phyloP scores from a whole-genome alignment of 2,797 vertebrate species.

The Sphenopsis melanotis region DNA sequence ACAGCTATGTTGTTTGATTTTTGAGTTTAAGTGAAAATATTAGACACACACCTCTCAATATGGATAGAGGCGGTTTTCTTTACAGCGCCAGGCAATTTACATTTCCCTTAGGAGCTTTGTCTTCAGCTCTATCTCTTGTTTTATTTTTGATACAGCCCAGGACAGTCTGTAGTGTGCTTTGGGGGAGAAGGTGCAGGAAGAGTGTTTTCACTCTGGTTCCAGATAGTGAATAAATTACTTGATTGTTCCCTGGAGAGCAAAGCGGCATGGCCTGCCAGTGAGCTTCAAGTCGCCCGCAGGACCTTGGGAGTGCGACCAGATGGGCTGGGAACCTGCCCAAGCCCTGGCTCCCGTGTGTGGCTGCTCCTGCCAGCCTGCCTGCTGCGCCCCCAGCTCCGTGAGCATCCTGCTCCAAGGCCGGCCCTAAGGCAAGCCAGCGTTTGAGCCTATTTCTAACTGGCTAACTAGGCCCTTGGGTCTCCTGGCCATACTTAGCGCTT shows the following conservation, averaged over 20 bases:
- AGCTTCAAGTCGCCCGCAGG: background rate
- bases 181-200: background rate
- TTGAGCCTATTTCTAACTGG: background rate
- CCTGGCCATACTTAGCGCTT: fast-evolving
- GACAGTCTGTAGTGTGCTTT: background rate
- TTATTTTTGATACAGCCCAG: background rate
- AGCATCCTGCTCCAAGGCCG: background rate
- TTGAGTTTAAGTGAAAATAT: background rate
- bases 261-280: background rate
- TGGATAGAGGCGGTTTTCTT: background rate
- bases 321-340: conserved; percentile 29
- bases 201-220: background rate
- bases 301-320: background rate
- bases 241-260: conserved; percentile 16
- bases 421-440: fast-evolving
- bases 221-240: background rate
- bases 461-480: background rate
- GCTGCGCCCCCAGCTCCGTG: background rate
- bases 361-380: background rate
- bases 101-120: background rate
- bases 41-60: background rate
- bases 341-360: background rate
- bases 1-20: background rate
- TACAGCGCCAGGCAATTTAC: background rate
- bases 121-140: background rate